phyloP scores from a whole-genome alignment of 2,113 vertebrate genomes.

The Archilochus colubris region DNA sequence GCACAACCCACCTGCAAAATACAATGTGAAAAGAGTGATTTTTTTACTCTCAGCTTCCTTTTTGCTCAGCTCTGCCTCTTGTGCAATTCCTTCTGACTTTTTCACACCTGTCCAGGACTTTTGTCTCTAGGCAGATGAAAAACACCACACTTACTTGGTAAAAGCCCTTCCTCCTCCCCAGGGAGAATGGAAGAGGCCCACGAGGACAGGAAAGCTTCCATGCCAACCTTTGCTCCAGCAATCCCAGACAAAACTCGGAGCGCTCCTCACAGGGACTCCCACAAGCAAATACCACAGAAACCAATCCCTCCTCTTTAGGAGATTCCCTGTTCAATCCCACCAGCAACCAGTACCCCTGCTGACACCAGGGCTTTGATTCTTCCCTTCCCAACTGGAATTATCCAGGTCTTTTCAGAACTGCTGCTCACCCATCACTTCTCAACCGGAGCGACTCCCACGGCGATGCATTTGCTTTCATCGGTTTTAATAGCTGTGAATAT shows the following conservation, averaged over 20 bases:
- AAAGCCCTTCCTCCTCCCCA: not conserved
- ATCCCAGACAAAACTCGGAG: not conserved
- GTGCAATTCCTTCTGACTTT: not conserved
- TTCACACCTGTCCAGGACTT: not conserved
- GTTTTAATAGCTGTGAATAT: slow-evolving; percentile 61
- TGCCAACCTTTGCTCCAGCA: not conserved
- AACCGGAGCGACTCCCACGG: not conserved
- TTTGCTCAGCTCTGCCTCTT: not conserved
- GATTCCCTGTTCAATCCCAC: not conserved
- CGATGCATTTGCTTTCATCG: slow-evolving; percentile 11
- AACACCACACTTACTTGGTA: not conserved
- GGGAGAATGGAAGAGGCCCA: not conserved
- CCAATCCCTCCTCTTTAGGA: not conserved
- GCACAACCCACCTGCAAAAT: not conserved
- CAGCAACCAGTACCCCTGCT: not conserved
- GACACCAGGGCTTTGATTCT: not conserved
- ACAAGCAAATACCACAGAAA: not conserved
- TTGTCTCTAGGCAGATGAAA: not conserved
- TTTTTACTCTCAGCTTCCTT: not conserved
- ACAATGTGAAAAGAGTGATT: accelerated
- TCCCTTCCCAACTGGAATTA: not conserved
- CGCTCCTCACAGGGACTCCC: not conserved
- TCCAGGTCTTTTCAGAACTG: accelerated
- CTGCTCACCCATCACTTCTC: not conserved
- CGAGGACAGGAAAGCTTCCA: not conserved